Percentiles rank a stretch among this genome's conserved stretches.
Evolutionary conservation across 2,888 invertebrate genomes (phyloP).

Genomic region (Temnothorax rugatulus): DNA sequence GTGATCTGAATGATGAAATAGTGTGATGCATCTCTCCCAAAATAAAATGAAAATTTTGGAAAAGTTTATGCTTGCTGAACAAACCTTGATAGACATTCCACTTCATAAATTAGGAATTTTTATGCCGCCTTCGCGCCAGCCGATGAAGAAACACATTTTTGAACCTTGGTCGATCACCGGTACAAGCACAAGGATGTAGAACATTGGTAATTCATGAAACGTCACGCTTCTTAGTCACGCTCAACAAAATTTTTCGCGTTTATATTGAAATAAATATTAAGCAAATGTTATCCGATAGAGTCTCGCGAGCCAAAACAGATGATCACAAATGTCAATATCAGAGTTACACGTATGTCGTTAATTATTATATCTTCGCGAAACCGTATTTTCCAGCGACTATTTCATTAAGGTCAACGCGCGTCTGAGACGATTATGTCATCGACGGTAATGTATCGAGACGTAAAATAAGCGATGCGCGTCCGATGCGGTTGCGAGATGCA

Average conservation of each 20-base stretch:
- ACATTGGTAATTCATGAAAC: constrained; percentile 70
- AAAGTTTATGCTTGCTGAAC: constrained; percentile 39
- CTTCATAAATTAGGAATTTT: constrained; percentile 83
- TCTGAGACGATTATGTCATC: constrained; percentile 27
- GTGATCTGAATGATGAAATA: background rate
- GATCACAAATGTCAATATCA: background rate
- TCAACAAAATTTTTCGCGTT: constrained; percentile 3
- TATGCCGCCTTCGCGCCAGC: constrained; percentile 83
- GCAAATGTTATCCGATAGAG: background rate
- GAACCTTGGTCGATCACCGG: constrained; percentile 71
- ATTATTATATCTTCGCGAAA: background rate
- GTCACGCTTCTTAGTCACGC: constrained; percentile 1
- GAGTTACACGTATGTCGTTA: background rate
- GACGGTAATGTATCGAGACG: constrained; percentile 21
- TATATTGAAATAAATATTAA: background rate
- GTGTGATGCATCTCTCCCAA: background rate
- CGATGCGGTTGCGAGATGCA: constrained; percentile 1
- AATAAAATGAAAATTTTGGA: background rate
- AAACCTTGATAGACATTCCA: constrained; percentile 63
- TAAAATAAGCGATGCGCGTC: constrained; percentile 5
- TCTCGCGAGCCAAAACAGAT: background rate
- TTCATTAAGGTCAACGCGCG: background rate
- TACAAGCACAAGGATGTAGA: constrained; percentile 66
- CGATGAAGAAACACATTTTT: constrained; percentile 83
- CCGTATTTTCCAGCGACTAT: background rate